Conservation (phyloP, 2,113 vertebrate species). For the Pyxicephalus adspersus region DNA sequence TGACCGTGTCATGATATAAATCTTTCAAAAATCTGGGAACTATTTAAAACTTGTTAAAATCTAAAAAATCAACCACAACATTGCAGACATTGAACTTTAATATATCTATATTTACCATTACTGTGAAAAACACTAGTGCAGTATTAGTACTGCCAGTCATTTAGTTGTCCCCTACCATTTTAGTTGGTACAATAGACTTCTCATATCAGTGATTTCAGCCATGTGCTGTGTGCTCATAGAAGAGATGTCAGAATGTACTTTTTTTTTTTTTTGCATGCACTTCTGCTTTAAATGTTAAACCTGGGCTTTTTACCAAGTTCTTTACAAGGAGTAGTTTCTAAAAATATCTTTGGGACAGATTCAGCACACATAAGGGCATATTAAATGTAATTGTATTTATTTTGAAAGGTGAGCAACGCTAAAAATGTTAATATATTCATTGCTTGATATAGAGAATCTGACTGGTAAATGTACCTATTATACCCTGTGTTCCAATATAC, state of each 20-base stretch:
- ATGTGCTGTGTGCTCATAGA: background rate
- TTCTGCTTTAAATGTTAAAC: constrained; percentile 33
- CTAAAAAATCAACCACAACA: too few species aligned
- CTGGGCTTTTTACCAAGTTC: background rate
- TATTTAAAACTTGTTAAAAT: too few species aligned
- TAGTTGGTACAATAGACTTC: background rate
- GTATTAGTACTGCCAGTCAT: too few species aligned
- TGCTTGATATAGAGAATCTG: constrained; percentile 27
- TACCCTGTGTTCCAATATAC: constrained; percentile 19
- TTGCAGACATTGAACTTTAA: too few species aligned
- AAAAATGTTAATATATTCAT: constrained; percentile 54
- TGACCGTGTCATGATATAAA: too few species aligned
- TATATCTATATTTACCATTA: too few species aligned
- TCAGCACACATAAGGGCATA: background rate
- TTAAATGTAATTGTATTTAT: constrained; percentile 34
- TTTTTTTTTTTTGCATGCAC: constrained; percentile 21
- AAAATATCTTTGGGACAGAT: background rate
- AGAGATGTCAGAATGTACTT: background rate
- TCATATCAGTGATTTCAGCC: background rate
- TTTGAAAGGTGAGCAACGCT: constrained; percentile 44
- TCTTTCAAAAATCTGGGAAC: too few species aligned
- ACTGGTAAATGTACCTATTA: constrained; percentile 34
- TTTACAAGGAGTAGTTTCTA: background rate
- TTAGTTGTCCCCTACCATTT: too few species aligned
- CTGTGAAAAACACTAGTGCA: too few species aligned